phyloP scores from a whole-genome alignment of 2,888 invertebrate genomes.

The Nomada ruficornis region DNA sequence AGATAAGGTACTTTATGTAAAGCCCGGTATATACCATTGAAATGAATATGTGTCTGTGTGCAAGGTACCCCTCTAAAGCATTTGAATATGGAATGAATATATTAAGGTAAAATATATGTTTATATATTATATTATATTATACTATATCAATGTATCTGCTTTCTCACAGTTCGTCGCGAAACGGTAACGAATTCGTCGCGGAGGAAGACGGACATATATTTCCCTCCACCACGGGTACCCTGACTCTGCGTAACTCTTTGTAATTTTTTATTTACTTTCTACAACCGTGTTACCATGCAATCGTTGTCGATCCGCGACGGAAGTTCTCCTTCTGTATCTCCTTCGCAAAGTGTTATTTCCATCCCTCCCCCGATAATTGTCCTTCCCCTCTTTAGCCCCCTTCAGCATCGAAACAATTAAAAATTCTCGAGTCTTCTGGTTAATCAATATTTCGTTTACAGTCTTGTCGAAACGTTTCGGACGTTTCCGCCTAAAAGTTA shows the following conservation, averaged over 20 bases:
- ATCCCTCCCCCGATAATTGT: slow-evolving; percentile 7
- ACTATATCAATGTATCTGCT: slow-evolving; percentile 78
- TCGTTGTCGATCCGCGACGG: slow-evolving; percentile 60
- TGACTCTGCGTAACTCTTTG: slow-evolving; percentile 51
- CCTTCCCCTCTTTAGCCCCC: slow-evolving; percentile 13
- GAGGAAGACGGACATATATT: slow-evolving; percentile 54
- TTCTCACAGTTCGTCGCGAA: slow-evolving; percentile 69
- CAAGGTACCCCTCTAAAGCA: slow-evolving; percentile 81
- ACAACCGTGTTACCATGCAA: slow-evolving; percentile 45
- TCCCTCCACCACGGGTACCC: slow-evolving; percentile 52
- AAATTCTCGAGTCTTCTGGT: slow-evolving; percentile 80
- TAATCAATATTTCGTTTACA: slow-evolving; percentile 79
- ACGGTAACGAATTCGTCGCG: slow-evolving; percentile 68
- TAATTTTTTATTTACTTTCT: slow-evolving; percentile 47
- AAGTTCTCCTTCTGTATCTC: slow-evolving; percentile 10
- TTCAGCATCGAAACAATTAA: slow-evolving; percentile 74
- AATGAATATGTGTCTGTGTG: slow-evolving; percentile 76
- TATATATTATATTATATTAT: slow-evolving; percentile 72
- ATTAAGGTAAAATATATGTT: slow-evolving; percentile 80
- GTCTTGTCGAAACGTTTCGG: slow-evolving; percentile 82
- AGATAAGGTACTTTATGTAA: slow-evolving; percentile 82
- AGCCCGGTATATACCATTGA: slow-evolving; percentile 78
- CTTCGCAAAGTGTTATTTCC: slow-evolving; percentile 18
- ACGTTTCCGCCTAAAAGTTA: slow-evolving; percentile 81
- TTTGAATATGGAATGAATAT: slow-evolving; percentile 82